Evolutionary conservation across 2,113 vertebrate genomes (phyloP), one percentile per base, ranked within the genome.

Genomic region (Myrmophylax atrothorax): DNA sequence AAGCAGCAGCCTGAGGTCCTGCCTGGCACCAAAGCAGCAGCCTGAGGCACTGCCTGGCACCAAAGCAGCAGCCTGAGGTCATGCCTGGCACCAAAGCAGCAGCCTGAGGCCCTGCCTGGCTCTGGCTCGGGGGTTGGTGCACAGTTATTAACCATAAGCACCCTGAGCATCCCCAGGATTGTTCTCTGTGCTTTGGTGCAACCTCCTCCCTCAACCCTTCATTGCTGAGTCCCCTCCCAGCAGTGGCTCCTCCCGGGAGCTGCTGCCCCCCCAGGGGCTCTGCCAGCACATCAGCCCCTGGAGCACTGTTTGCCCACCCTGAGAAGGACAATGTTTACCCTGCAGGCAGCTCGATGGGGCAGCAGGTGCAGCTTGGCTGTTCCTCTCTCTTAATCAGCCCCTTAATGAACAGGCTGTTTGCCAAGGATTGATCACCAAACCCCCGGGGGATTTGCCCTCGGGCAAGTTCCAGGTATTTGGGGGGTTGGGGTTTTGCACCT

Each of bases 381-480:
- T 95, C 56, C 28, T 26, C 20, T 40, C 67, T 83, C 70, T 95
- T 97, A 90, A 86, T 94, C 67, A 77, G 31, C 88, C 78, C 53
- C 87, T 77, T 94, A 96, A 96, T 94, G 90, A 96, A 94, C 77
- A 84, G 91, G 74, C 77, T 79, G 83, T 90, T 96, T 95, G 82
- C 85, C 90, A 74, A 91, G 85, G 78, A 85, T 78, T 82, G 84
- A 87, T 93, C 82, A 60, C 81, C 56, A 35, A 22, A 59, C 14
- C 15, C 85, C 76, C 64, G 68, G 35, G 15, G 59, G 79, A 47
- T 44, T 77, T 85, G 73, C 49, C 31, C 31, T 6, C 68, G 13
- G 78, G 74, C 92, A 50, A 76, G 47, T 42, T 37, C 29, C 12
- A 56, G 44, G 35, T 40, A 37, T 60, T 63, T 42, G 6, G 8